Conservation (phyloP, 2,888 invertebrate genomes). For the Melanostoma scalare region DNA sequence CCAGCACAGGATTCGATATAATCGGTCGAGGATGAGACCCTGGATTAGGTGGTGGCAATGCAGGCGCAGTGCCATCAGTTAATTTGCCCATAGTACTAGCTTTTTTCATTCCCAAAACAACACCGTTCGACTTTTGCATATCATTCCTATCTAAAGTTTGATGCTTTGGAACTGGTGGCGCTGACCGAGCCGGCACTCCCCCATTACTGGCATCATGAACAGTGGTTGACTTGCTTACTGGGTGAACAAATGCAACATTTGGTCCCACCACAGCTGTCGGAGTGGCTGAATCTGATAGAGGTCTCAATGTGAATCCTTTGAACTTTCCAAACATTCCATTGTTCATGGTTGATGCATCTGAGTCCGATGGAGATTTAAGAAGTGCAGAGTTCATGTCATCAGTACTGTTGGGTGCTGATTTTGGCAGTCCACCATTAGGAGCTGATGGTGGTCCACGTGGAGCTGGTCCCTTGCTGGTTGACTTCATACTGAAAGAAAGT, state of each 20-base stretch:
- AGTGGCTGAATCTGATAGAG: slow-evolving; percentile 78
- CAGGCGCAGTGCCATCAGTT: slow-evolving; percentile 78
- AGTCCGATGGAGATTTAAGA: slow-evolving; percentile 84
- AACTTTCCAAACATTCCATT: slow-evolving; percentile 92
- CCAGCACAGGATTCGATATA: slow-evolving; percentile 91
- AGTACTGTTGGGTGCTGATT: slow-evolving; percentile 84
- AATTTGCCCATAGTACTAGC: slow-evolving; percentile 63
- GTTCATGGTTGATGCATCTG: slow-evolving; percentile 82
- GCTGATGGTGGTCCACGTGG: slow-evolving; percentile 78
- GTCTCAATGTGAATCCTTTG: slow-evolving; percentile 90
- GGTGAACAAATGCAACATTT: slow-evolving; percentile 84
- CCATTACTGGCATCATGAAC: slow-evolving; percentile 76
- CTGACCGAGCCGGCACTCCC: slow-evolving; percentile 83
- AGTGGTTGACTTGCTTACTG: slow-evolving; percentile 76
- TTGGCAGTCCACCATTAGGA: slow-evolving; percentile 79
- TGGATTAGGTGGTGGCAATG: slow-evolving; percentile 86
- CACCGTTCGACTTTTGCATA: slow-evolving; percentile 75
- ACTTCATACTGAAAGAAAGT: slow-evolving; percentile 78
- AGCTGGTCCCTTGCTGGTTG: slow-evolving; percentile 75
- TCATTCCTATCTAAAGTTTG: slow-evolving; percentile 78
- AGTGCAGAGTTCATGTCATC: slow-evolving; percentile 89
- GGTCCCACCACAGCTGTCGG: slow-evolving; percentile 78
- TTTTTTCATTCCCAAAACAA: slow-evolving; percentile 73
- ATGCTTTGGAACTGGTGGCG: slow-evolving; percentile 86
- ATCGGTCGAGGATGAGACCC: slow-evolving; percentile 87